phyloP scores from a whole-genome alignment of 2,797 vertebrate species.

The Streptopelia turtur region DNA sequence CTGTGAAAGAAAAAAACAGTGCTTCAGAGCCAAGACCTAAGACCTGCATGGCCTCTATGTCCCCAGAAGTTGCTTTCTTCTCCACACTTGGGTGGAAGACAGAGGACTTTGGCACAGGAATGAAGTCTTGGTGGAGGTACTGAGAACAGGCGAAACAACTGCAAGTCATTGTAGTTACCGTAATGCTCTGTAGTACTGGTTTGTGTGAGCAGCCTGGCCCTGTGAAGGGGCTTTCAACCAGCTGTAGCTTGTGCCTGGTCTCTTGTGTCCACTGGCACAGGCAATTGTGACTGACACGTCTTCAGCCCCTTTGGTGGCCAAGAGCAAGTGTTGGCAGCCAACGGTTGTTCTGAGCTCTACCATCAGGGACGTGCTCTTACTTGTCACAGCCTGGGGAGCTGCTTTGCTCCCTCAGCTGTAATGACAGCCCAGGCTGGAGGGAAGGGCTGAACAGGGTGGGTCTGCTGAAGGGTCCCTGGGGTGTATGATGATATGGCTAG shows the following conservation, averaged over 20 bases:
- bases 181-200: neutral
- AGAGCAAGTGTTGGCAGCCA: neutral
- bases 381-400: neutral
- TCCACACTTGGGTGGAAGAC: neutral
- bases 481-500: neutral
- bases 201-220: neutral
- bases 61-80: neutral
- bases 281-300: neutral
- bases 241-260: neutral
- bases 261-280: rapidly evolving
- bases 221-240: neutral
- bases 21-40: neutral
- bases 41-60: neutral
- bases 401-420: neutral
- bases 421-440: neutral
- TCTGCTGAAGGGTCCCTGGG: neutral
- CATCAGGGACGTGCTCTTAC: rapidly evolving
- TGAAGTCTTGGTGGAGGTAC: neutral
- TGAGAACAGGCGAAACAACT: rapidly evolving
- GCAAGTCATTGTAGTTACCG: rapidly evolving
- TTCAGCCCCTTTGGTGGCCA: neutral
- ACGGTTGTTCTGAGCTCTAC: rapidly evolving
- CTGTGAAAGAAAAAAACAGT: neutral
- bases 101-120: neutral
- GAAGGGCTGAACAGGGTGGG: neutral